These are phyloP conservation scores for Pelochelys cantorii DNA, from an alignment of 2,797 vertebrate species.

Conservation along the genomic window DNA sequence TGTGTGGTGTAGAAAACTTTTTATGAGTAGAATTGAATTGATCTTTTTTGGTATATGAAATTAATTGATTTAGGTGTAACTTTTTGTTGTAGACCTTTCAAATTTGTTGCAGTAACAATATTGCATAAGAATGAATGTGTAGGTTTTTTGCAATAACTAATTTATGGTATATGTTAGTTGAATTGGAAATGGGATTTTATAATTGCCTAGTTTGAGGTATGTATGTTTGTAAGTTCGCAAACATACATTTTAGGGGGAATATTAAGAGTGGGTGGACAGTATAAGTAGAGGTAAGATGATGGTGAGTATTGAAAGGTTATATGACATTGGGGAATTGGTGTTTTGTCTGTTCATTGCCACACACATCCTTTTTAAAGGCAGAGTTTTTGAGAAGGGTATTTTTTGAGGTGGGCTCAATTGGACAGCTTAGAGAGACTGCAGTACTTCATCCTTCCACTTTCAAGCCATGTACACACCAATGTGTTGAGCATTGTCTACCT, in stretches of 20 bases:
- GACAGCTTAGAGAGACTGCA: not conserved
- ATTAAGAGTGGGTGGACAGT: not conserved
- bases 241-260: not conserved
- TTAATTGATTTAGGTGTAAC: not conserved
- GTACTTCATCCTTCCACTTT: not conserved
- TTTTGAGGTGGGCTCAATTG: not conserved
- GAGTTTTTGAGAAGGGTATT: not conserved
- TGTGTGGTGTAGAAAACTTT: not conserved
- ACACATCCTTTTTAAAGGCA: not conserved
- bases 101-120: not conserved
- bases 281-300: not conserved
- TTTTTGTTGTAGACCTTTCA: not conserved
- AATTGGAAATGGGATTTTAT: not conserved
- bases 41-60: not conserved
- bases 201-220: not conserved
- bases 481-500: not conserved
- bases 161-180: not conserved
- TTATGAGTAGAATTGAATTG: not conserved
- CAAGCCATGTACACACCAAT: not conserved
- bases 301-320: not conserved
- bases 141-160: not conserved
- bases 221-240: rapidly evolving
- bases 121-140: not conserved
- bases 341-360: not conserved
- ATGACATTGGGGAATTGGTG: not conserved